phyloP scores from a whole-genome alignment of 1,140 invertebrate genomes.

The Ips typographus region DNA sequence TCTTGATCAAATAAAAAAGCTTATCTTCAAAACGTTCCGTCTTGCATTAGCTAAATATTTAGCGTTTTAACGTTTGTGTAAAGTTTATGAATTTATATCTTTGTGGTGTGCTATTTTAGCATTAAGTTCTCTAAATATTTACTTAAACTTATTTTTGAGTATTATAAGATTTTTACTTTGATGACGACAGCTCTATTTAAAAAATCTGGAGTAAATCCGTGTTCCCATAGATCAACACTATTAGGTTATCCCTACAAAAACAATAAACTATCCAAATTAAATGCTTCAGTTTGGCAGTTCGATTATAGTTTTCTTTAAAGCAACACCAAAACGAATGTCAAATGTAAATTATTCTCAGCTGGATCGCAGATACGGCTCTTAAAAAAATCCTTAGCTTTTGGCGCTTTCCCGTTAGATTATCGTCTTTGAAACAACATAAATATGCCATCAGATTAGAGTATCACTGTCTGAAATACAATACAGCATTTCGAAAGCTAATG shows the following conservation, averaged over 20 bases:
- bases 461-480: slow-evolving; percentile 16
- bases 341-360: no score
- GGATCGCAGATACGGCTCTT: not conserved
- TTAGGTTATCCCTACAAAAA: no score
- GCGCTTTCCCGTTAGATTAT: not conserved
- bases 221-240: no score
- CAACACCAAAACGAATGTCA: no score
- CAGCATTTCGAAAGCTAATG: slow-evolving; percentile 14
- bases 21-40: not conserved
- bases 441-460: not conserved
- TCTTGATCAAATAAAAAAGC: not conserved
- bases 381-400: not conserved
- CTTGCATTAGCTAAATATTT: slow-evolving; percentile 9
- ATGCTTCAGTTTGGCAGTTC: no score
- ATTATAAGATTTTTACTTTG: slow-evolving; percentile 16
- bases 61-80: slow-evolving; percentile 4
- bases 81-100: slow-evolving; percentile 21
- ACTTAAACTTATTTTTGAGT: slow-evolving; percentile 5
- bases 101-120: slow-evolving; percentile 26
- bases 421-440: not conserved
- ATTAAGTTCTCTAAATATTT: slow-evolving; percentile 19
- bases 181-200: no score
- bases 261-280: no score
- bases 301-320: no score
- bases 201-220: no score